Conservation (phyloP, 2,797 vertebrate genomes). For the Lophius americanus region DNA sequence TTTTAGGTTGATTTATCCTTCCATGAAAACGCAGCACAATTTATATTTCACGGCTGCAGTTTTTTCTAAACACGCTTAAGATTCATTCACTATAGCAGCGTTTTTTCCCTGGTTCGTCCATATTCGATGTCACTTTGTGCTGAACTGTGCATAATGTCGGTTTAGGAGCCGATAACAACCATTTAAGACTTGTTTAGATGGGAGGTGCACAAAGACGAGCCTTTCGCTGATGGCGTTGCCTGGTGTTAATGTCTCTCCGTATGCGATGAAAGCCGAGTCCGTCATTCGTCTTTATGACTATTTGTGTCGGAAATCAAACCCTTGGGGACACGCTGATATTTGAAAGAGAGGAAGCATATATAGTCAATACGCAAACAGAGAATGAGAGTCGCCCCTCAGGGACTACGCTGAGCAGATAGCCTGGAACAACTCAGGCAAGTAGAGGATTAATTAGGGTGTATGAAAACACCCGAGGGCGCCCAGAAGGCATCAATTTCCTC, state of each 20-base stretch:
- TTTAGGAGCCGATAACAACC: slow-evolving; percentile 28
- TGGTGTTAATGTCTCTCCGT: slow-evolving; percentile 46
- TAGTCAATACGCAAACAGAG: slow-evolving; percentile 48
- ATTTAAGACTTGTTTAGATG: slow-evolving; percentile 53
- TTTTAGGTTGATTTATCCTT: slow-evolving; percentile 12
- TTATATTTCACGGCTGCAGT: background rate
- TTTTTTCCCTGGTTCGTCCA: background rate
- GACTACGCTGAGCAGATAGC: slow-evolving; percentile 46
- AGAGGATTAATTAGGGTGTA: slow-evolving; percentile 67
- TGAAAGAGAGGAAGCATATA: slow-evolving; percentile 31
- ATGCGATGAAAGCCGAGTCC: slow-evolving; percentile 41
- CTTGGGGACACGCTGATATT: slow-evolving; percentile 37
- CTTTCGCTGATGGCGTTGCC: slow-evolving; percentile 43
- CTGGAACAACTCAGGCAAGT: slow-evolving; percentile 59
- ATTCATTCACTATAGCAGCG: slow-evolving; percentile 20
- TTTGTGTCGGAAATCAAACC: slow-evolving; percentile 60
- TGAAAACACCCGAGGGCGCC: slow-evolving; percentile 61
- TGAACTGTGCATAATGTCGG: slow-evolving; percentile 19
- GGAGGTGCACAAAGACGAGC: slow-evolving; percentile 44
- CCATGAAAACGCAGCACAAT: slow-evolving; percentile 3
- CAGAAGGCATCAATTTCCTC: slow-evolving; percentile 46
- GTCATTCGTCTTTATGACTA: slow-evolving; percentile 67
- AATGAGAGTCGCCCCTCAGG: slow-evolving; percentile 42
- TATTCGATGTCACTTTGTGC: slow-evolving; percentile 27
- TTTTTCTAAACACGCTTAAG: slow-evolving; percentile 18